These are phyloP conservation scores for Diabrotica virgifera DNA, from an alignment of 1,140 invertebrate genomes.

Conservation along the genomic window DNA sequence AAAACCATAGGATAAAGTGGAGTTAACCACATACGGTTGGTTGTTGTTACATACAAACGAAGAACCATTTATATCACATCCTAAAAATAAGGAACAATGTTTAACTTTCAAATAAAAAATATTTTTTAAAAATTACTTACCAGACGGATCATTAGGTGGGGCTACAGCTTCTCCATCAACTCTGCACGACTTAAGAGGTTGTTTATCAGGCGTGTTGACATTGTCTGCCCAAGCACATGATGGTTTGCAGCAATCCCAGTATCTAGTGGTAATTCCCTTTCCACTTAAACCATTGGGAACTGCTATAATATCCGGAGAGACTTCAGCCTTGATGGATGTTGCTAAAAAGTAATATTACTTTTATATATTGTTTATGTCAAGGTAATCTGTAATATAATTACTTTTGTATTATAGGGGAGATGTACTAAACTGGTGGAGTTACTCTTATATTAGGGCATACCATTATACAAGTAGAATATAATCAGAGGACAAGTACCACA, in stretches of 20 bases:
- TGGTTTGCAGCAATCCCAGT: constrained; percentile 28
- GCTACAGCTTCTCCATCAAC: constrained; percentile 18
- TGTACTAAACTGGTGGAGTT: too few species aligned
- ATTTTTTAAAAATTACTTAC: not conserved
- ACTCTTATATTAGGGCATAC: too few species aligned
- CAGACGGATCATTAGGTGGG: not conserved
- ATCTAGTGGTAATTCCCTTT: constrained; percentile 21
- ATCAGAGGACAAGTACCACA: too few species aligned
- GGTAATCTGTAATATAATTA: too few species aligned
- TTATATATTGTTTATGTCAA: not conserved
- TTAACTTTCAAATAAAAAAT: not conserved
- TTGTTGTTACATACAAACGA: constrained; percentile 25
- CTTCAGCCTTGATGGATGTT: not conserved
- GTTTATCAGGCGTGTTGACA: not conserved
- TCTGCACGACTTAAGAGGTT: constrained; percentile 12
- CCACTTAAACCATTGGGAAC: constrained; percentile 5
- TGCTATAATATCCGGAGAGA: constrained; percentile 11
- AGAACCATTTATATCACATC: constrained; percentile 15
- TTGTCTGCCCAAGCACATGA: constrained; percentile 20
- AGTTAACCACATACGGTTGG: constrained; percentile 24
- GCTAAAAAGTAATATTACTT: constrained; percentile 1
- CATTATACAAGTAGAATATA: too few species aligned
- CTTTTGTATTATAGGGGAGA: too few species aligned
- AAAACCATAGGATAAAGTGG: constrained; percentile 26
- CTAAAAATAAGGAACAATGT: not conserved